Conservation (phyloP, 2,113 vertebrate genomes). For the Phyllostomus hastatus region DNA sequence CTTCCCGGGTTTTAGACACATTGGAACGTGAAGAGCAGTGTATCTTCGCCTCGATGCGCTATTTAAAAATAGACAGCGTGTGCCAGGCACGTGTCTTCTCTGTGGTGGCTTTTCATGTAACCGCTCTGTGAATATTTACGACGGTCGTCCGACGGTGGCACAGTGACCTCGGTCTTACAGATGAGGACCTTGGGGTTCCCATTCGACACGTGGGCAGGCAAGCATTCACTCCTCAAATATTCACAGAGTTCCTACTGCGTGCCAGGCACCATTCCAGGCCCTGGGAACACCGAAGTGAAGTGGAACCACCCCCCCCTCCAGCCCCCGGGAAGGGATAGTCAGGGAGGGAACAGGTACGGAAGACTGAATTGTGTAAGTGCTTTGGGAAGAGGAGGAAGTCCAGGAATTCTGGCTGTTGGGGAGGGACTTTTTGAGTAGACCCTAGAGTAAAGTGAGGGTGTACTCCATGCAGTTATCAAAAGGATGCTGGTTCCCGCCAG, state of each 20-base stretch:
- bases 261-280: neutral
- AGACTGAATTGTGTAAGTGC: neutral
- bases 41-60: neutral
- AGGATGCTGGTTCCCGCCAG: neutral
- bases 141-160: neutral
- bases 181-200: neutral
- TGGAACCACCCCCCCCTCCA: no score
- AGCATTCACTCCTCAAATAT: neutral
- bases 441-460: neutral
- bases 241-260: neutral
- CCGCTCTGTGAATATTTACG: neutral
- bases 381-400: neutral
- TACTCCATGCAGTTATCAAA: neutral
- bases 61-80: rapidly evolving
- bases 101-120: rapidly evolving
- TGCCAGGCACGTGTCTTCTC: neutral
- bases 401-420: neutral
- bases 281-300: neutral
- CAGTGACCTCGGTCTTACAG: neutral
- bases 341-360: neutral
- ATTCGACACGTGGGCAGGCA: neutral
- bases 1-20: neutral
- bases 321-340: neutral
- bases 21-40: neutral
- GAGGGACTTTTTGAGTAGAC: neutral